These are phyloP conservation scores for Hydra vulgaris DNA, from an alignment of 30 jellyfish, hydroid and myxozoan genomes.

Conservation along the genomic window DNA sequence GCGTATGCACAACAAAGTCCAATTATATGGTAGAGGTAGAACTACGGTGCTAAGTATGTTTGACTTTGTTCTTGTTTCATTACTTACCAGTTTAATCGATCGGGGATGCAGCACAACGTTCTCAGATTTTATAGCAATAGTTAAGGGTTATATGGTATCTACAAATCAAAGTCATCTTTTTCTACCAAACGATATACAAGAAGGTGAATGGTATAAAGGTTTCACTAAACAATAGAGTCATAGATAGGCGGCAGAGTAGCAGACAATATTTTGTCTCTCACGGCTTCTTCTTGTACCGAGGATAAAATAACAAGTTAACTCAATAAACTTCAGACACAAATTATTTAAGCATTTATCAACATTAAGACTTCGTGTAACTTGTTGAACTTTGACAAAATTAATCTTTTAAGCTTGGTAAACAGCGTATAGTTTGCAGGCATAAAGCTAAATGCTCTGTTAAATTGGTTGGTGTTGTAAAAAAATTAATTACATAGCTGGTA, in stretches of 20 bases:
- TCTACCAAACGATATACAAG: background rate
- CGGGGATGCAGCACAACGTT: background rate
- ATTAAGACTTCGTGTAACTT: background rate
- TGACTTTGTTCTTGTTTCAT: background rate
- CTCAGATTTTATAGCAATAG: background rate
- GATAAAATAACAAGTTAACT: background rate
- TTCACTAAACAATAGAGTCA: background rate
- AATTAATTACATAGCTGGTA: no score
- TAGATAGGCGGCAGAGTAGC: background rate
- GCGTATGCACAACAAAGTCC: background rate
- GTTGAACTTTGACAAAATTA: no score
- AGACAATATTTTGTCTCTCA: background rate
- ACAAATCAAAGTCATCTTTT: background rate
- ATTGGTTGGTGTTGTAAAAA: no score
- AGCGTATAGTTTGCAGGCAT: no score
- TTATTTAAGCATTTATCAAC: background rate
- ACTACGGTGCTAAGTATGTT: background rate
- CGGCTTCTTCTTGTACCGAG: background rate
- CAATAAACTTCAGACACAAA: background rate
- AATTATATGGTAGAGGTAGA: background rate
- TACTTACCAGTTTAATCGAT: background rate
- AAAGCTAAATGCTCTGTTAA: no score
- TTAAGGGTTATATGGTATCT: background rate
- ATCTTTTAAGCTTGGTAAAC: no score
- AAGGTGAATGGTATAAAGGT: background rate